Conservation (phyloP, 2,113 vertebrate species). For the Leucopsar rothschildi region DNA sequence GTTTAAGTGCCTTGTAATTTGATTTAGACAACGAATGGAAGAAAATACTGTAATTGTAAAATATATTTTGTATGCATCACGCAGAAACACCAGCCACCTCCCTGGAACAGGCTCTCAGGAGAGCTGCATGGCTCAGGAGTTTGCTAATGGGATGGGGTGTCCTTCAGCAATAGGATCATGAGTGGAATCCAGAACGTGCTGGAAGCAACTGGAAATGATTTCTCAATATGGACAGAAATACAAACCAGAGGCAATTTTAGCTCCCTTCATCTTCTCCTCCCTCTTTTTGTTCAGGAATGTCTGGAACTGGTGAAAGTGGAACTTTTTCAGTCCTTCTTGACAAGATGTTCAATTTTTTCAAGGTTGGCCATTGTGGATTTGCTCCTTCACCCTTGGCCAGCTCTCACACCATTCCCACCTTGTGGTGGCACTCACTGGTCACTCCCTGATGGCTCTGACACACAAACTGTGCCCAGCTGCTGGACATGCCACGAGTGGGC, state of each 20-base stretch:
- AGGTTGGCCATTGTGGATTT: not conserved
- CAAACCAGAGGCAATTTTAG: not conserved
- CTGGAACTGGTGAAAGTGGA: not conserved
- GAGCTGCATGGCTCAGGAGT: conserved; percentile 9
- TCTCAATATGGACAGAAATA: not conserved
- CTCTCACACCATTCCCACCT: not conserved
- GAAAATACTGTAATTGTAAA: conserved; percentile 36
- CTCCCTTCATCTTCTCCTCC: not conserved
- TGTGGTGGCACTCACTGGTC: fast-evolving
- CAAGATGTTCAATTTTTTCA: not conserved
- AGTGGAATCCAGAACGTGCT: not conserved
- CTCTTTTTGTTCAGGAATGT: not conserved
- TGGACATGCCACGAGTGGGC: fast-evolving
- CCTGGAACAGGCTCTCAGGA: conserved; percentile 28
- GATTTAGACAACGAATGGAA: conserved; percentile 30
- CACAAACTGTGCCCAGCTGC: not conserved
- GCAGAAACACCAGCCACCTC: not conserved
- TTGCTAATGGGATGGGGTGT: conserved; percentile 16
- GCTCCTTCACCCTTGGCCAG: not conserved
- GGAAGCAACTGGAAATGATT: not conserved
- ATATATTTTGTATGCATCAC: conserved; percentile 26
- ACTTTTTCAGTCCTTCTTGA: not conserved
- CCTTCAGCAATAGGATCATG: conserved; percentile 9
- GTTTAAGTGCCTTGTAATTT: conserved; percentile 23
- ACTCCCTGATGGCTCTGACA: not conserved